These are phyloP conservation scores for Spondyliosoma cantharus DNA, from an alignment of 2,797 vertebrate species.

Conservation along the genomic window DNA sequence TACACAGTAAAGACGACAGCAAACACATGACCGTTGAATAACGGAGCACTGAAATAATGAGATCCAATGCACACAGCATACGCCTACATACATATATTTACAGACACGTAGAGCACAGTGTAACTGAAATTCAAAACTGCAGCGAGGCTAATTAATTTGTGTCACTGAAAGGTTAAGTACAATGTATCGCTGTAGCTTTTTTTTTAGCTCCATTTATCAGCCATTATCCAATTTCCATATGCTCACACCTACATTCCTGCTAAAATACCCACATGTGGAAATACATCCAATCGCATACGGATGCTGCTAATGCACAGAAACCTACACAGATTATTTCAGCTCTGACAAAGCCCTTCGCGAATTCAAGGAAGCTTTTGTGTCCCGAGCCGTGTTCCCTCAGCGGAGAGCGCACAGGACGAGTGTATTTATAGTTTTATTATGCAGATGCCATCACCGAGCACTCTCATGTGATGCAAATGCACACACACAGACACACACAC, in stretches of 20 bases:
- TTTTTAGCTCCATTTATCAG: constrained; percentile 4
- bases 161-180: constrained; percentile 20
- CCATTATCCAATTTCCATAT: background rate
- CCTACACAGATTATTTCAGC: constrained; percentile 17
- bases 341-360: constrained; percentile 27
- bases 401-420: background rate
- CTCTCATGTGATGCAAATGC: constrained; percentile 31
- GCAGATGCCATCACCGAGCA: constrained; percentile 13
- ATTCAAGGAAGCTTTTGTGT: constrained; percentile 26
- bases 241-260: background rate
- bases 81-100: background rate
- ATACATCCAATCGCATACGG: constrained; percentile 9
- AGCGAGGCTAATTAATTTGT: constrained; percentile 11
- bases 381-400: constrained; percentile 30
- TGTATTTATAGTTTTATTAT: constrained; percentile 43
- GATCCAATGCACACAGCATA: constrained; percentile 4
- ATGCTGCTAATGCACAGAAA: constrained; percentile 17
- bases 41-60: constrained; percentile 6
- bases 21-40: constrained; percentile 5
- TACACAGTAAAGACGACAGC: constrained; percentile 3
- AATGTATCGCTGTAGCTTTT: background rate
- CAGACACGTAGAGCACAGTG: background rate
- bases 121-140: constrained; percentile 10
- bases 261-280: background rate
- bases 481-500: background rate